phyloP scores from a whole-genome alignment of 2,797 vertebrate genomes.

The Cirrhinus mrigala region DNA sequence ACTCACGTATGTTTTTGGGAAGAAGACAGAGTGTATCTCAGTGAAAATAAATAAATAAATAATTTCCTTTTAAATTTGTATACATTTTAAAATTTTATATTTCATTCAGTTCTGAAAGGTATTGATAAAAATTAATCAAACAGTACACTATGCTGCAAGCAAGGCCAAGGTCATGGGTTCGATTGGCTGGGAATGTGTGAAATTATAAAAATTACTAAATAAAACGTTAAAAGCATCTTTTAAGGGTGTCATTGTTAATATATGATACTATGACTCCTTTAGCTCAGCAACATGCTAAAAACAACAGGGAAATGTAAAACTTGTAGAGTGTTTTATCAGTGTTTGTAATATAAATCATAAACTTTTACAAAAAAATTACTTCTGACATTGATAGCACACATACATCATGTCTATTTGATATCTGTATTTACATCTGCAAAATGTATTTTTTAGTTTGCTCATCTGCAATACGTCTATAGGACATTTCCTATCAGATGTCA shows the following conservation, averaged over 20 bases:
- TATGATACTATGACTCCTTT: not conserved
- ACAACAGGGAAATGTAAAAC: not conserved
- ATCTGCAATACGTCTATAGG: too few relatives aligned
- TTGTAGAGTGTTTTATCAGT: not conserved
- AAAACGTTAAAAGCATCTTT: not conserved
- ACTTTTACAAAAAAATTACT: too few relatives aligned
- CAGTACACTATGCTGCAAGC: not conserved
- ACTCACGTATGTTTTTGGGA: not conserved
- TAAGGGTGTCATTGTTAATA: not conserved
- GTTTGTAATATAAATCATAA: not conserved
- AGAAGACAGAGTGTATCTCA: not conserved
- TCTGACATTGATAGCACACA: too few relatives aligned
- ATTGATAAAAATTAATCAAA: not conserved
- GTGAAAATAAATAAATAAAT: not conserved
- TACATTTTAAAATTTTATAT: not conserved
- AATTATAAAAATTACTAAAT: not conserved
- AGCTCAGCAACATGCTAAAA: not conserved
- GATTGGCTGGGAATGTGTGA: not conserved
- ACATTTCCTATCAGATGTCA: too few relatives aligned
- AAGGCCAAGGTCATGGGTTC: not conserved
- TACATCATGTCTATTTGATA: too few relatives aligned
- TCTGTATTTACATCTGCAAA: too few relatives aligned
- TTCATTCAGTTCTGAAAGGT: not conserved
- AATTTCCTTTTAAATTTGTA: too few relatives aligned
- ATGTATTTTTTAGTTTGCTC: too few relatives aligned